A percentile compares a stretch with the other conserved stretches of the same genome.
Conservation (phyloP, 2,888 invertebrate species). For the Cephonodes hylas region DNA sequence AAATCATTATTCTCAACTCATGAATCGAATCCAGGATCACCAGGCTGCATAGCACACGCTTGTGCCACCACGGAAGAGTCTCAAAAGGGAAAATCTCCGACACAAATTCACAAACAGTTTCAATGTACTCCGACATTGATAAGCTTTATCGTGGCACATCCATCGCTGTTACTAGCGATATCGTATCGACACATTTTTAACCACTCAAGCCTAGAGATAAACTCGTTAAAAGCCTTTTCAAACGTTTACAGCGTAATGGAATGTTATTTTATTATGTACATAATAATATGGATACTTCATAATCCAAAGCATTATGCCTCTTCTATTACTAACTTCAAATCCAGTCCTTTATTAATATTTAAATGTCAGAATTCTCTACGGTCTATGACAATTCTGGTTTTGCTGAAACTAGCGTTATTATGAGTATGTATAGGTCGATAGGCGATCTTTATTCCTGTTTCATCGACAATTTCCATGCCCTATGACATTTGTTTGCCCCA, state of each 20-base stretch:
- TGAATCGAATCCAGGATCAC: no score
- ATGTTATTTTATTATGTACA: neutral
- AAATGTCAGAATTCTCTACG: no score
- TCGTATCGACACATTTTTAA: conserved; percentile 9
- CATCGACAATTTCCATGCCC: no score
- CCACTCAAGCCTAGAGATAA: conserved; percentile 10
- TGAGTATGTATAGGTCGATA: no score
- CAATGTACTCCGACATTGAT: neutral
- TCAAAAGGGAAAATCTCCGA: neutral
- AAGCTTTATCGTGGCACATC: conserved; percentile 1
- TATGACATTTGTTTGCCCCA: no score
- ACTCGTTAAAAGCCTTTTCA: conserved; percentile 14
- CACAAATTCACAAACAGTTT: neutral
- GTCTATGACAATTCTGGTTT: no score
- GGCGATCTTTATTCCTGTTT: no score
- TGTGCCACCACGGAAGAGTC: no score
- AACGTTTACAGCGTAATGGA: neutral
- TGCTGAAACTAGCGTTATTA: no score
- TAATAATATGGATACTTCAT: neutral
- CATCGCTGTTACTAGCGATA: conserved; percentile 9
- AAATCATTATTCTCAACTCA: no score
- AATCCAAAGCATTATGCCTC: neutral
- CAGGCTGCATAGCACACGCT: no score
- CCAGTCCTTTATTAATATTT: no score
- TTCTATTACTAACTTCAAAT: neutral